Evolutionary conservation across 2,888 invertebrate genomes (phyloP), one percentile per base, ranked within the genome.

Genomic region (Aelia acuminata): DNA sequence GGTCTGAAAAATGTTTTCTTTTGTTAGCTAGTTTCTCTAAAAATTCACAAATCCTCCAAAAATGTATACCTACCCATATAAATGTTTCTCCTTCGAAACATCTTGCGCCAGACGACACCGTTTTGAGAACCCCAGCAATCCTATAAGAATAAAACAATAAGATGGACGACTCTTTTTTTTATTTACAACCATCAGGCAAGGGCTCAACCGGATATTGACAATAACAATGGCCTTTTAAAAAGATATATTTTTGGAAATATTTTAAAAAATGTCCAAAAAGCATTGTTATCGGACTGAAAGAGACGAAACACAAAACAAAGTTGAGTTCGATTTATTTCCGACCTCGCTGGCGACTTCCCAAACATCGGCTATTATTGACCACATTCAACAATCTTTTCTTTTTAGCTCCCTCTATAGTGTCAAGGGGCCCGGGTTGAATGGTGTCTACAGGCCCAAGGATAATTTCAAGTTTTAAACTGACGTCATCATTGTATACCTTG

Each of bases 301-400:
- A 22, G 80, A 43, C 43, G 11, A 43, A 80, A 80, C 43, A 80
- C n/a, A 80, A 80, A 80, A 80, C 80, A 80, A 80, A 80, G 80
- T 80, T 43, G 2, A 35, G 63, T n/a, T 47, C 80, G 80, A 80
- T 80, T 80, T 80, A 80, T 80, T 80, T 80, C 80, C 80, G 80
- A 47, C 43, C 43, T n/a, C 43, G 43, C 80, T 80, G 80, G 80
- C 80, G 39, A 47, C 39, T 80, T 80, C 43, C 80, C 80, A 80
- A 80, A 39, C 80, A 80, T 80, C 43, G 22, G 43, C 80, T 80
- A 80, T 80, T 22, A 80, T 80, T 80, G 80, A 39, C 63, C 63
- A 70, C 63, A 70, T 70, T 70, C 63, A 70, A 70, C 63, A 35
- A 70, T 70, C 63, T 70, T 70, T 70, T 31, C 63, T 70, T 20